These are phyloP conservation scores for Nasua narica DNA, from an alignment of 2,797 vertebrate genomes.

Conservation along the genomic window DNA sequence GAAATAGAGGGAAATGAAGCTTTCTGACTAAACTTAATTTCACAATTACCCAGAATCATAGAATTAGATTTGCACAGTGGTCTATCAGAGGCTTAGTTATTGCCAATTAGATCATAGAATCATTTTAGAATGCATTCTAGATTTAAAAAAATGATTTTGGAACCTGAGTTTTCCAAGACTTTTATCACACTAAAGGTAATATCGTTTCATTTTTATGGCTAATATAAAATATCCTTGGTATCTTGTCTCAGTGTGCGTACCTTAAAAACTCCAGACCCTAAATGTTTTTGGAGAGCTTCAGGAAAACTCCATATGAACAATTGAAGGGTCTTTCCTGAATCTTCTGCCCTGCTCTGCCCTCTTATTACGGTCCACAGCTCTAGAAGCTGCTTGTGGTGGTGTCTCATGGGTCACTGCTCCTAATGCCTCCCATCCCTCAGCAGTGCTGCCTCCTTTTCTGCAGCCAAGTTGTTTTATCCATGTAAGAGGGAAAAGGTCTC, in stretches of 20 bases:
- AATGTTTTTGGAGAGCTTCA: not conserved
- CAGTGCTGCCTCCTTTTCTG: accelerated
- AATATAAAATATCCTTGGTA: not conserved
- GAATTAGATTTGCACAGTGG: constrained; percentile 56
- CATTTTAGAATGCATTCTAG: constrained; percentile 21
- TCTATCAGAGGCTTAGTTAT: constrained; percentile 43
- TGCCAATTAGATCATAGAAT: constrained; percentile 40
- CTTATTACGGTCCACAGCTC: too few relatives aligned
- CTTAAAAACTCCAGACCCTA: not conserved
- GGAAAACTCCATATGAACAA: not conserved
- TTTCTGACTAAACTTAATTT: constrained; percentile 68
- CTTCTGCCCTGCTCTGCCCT: not conserved
- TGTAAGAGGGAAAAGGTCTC: not conserved
- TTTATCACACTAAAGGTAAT: not conserved
- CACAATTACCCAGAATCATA: constrained; percentile 56
- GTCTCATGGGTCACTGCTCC: not conserved
- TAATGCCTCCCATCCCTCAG: not conserved
- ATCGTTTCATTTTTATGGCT: not conserved
- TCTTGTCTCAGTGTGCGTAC: not conserved
- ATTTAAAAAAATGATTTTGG: not conserved
- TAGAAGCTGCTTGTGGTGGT: not conserved
- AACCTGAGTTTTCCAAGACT: not conserved
- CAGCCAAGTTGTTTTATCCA: not conserved
- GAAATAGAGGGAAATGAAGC: constrained; percentile 65
- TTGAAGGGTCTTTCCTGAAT: not conserved